Evolutionary conservation across 2,113 vertebrate species (phyloP).

Genomic region (Prunella himalayana): DNA sequence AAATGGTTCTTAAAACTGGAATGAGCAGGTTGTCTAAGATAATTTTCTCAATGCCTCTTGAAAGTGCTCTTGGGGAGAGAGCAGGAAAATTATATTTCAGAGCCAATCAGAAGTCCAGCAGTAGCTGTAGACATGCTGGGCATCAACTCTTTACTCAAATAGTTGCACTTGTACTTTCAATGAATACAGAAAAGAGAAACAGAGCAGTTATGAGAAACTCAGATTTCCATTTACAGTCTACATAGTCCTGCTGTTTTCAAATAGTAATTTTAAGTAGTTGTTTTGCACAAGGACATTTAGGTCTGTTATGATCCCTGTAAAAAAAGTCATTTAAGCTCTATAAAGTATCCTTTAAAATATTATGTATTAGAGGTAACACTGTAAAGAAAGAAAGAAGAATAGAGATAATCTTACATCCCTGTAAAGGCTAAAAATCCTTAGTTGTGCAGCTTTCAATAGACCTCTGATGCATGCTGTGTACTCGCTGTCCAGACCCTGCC

Average conservation of each 20-base stretch:
- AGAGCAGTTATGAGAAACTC: background rate
- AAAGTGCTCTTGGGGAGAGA: background rate
- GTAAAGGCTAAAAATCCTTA: background rate
- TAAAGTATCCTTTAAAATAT: background rate
- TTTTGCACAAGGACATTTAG: background rate
- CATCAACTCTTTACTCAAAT: background rate
- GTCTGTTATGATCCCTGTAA: background rate
- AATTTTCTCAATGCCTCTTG: background rate
- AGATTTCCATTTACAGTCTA: background rate
- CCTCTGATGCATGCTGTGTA: fast-evolving
- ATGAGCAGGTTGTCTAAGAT: background rate
- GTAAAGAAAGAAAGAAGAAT: background rate
- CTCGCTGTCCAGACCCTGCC: fast-evolving
- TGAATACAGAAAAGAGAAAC: background rate
- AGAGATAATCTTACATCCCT: background rate
- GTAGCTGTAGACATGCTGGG: background rate
- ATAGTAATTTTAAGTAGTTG: background rate
- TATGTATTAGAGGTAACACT: background rate
- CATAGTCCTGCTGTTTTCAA: background rate
- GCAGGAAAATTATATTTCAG: background rate
- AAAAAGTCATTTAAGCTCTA: background rate
- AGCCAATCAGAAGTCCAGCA: conserved; percentile 9
- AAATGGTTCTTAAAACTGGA: background rate
- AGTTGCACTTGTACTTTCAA: background rate
- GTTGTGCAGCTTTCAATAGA: background rate